phyloP scores from a whole-genome alignment of 2,888 invertebrate genomes.

The Cerceris ruficornis region DNA sequence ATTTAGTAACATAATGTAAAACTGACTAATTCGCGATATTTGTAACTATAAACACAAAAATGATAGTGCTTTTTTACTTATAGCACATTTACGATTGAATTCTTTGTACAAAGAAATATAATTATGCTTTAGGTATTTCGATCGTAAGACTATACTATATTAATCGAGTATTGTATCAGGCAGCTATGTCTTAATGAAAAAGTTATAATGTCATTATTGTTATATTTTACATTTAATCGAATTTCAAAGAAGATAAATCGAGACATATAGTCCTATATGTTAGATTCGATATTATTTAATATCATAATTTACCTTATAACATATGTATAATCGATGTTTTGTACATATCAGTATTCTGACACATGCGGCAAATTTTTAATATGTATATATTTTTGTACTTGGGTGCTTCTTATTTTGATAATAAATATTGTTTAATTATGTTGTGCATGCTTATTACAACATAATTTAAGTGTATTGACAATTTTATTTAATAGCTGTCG shows the following conservation, averaged over 20 bases:
- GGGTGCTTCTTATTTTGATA: constrained; percentile 39
- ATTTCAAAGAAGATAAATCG: constrained; percentile 5
- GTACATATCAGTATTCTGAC: constrained; percentile 53
- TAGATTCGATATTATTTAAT: neutral
- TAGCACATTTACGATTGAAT: constrained; percentile 9
- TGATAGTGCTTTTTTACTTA: constrained; percentile 30
- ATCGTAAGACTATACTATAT: constrained; percentile 35
- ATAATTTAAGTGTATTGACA: constrained; percentile 35
- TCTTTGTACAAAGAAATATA: constrained; percentile 45
- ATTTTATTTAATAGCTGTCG: constrained; percentile 37
- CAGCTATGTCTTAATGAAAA: constrained; percentile 33
- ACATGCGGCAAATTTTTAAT: constrained; percentile 31
- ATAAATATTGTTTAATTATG: constrained; percentile 34
- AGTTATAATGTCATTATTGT: constrained; percentile 27
- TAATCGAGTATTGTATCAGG: constrained; percentile 24
- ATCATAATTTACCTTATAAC: constrained; percentile 12
- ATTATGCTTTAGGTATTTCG: constrained; percentile 27
- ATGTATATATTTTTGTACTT: constrained; percentile 43
- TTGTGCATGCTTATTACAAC: constrained; percentile 55
- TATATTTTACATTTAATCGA: constrained; percentile 12
- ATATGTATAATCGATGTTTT: constrained; percentile 24
- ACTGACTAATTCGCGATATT: constrained; percentile 7
- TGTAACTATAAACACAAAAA: constrained; percentile 23
- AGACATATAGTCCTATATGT: constrained; percentile 9
- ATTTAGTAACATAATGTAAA: constrained; percentile 16